phyloP scores from a whole-genome alignment of 2,113 vertebrate genomes.

The Ceuthmochares aereus region DNA sequence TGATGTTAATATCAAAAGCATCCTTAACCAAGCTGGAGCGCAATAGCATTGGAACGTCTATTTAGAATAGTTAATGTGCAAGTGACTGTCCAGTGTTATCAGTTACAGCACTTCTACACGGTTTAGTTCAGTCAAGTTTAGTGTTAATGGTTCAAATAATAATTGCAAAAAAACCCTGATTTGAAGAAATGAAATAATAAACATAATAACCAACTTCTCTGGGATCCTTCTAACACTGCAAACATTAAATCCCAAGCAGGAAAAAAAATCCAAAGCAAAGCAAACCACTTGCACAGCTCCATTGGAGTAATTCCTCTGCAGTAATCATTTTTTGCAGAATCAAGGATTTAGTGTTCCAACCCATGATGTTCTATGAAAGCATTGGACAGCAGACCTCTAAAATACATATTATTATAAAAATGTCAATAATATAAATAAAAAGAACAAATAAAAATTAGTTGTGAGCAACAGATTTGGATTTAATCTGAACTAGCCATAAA shows the following conservation, averaged over 20 bases:
- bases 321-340: neutral
- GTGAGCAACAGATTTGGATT: neutral
- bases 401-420: neutral
- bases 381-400: neutral
- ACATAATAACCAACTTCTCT: neutral
- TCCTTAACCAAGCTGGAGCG: neutral
- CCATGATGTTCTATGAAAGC: neutral
- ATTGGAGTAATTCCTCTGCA: neutral
- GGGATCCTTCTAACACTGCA: neutral
- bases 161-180: neutral
- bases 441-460: neutral
- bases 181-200: neutral
- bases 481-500: neutral
- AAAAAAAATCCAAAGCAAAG: neutral
- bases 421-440: neutral
- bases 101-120: neutral
- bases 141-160: neutral
- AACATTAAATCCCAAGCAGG: neutral
- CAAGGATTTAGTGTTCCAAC: neutral
- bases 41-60: neutral
- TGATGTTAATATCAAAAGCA: fast-evolving
- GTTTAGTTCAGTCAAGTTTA: neutral
- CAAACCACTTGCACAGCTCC: neutral
- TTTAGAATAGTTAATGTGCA: neutral
- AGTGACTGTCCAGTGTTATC: neutral